phyloP scores from a whole-genome alignment of 2,888 invertebrate genomes.

The Lacanobia wlatinum region DNA sequence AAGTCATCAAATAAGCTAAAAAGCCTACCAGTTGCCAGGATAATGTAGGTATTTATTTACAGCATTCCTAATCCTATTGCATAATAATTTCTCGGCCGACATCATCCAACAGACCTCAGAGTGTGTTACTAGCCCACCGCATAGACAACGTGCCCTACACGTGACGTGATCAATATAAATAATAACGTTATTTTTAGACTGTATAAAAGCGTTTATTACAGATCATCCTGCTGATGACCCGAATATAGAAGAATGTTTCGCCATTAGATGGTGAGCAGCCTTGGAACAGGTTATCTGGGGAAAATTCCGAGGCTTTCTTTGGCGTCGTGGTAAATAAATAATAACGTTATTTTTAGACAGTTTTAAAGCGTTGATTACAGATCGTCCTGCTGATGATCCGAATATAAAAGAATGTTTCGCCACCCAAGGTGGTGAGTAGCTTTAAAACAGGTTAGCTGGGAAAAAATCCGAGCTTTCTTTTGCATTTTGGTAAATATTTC shows the following conservation, averaged over 20 bases:
- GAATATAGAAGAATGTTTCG: too few species aligned
- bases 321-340: not conserved
- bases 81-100: constrained; percentile 13
- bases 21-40: too few species aligned
- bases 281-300: not conserved
- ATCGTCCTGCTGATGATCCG: not conserved
- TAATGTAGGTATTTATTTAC: too few species aligned
- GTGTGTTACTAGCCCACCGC: not conserved
- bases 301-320: constrained; percentile 8
- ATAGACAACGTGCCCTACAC: not conserved
- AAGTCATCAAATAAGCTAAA: too few species aligned
- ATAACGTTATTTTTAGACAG: not conserved
- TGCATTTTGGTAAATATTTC: not conserved
- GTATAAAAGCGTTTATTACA: not conserved
- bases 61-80: too few species aligned
- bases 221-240: not conserved
- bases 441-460: not conserved
- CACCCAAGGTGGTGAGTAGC: too few species aligned
- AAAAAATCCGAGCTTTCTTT: constrained; percentile 10
- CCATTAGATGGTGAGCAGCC: too few species aligned
- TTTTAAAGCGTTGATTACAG: not conserved
- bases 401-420: too few species aligned
- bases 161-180: constrained; percentile 3
- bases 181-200: not conserved
- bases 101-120: not conserved